Evolutionary conservation across 1,140 invertebrate genomes (phyloP), one percentile per base, ranked within the genome.

Genomic region (Diorhabda sublineata): DNA sequence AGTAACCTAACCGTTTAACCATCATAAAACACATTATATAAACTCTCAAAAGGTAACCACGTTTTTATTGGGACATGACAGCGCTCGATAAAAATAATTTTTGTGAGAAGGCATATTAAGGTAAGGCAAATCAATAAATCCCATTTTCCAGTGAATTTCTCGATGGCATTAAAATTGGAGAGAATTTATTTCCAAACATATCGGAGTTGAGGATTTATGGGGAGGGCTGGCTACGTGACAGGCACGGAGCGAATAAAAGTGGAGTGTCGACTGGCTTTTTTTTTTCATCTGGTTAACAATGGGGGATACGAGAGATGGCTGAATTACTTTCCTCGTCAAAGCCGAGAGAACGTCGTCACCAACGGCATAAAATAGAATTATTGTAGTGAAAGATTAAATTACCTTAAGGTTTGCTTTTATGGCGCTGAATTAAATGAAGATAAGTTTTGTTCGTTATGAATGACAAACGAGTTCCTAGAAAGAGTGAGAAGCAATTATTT

Each of bases 131-230:
- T n/a, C 47, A 52, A 52, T 52, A 52, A n/a, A 52, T 52, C 47
- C 47, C 47, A 52, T 52, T 52, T 52, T 52, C 47, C 47, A 52
- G 47, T n/a, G 47, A 52, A 52, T 52, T 52, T 52, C 47, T 52
- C 47, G n/a, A 52, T 52, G 47, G 47, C 47, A 52, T 52, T 52
- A 52, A 52, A 52, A 52, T 52, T 52, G 47, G 47, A 52, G 47
- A 52, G 47, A 52, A 52, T 52, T 52, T 52, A 52, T 52, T 52
- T 52, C 47, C 47, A 52, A 52, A 52, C 47, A 52, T 52, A 52
- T 52, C 47, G 47, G 47, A 52, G 47, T 52, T 52, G 47, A 52
- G 47, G 47, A 52, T 52, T 52, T 52, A 52, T 52, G 47, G 47
- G 47, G 47, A 52, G 47, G 47, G 47, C 47, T 52, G 47, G 47